A percentile compares a stretch with the other conserved stretches of the same genome.
phyloP scores from a whole-genome alignment of 2,113 vertebrate genomes.

The Hemibagrus wyckioides region DNA sequence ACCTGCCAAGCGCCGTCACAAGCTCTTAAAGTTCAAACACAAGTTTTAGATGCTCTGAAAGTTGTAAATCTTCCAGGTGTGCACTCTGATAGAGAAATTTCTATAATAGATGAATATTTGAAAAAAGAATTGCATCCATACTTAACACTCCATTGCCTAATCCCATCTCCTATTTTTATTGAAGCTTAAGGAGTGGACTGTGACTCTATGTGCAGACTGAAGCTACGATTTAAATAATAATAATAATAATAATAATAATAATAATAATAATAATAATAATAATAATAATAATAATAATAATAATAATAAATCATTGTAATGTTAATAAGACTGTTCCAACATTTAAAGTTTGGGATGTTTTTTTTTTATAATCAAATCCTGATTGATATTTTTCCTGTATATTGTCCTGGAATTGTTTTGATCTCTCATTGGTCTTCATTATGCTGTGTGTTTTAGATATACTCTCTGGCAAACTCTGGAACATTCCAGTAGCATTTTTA shows the following conservation, averaged over 20 bases:
- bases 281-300: neutral
- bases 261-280: too few species aligned
- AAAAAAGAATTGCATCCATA: constrained; percentile 15
- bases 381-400: neutral
- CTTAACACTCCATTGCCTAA: constrained; percentile 30
- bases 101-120: constrained; percentile 17
- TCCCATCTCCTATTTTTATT: neutral
- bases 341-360: neutral
- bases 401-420: neutral
- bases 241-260: too few species aligned
- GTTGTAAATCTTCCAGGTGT: constrained; percentile 24
- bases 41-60: constrained; percentile 36
- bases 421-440: neutral
- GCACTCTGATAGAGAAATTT: constrained; percentile 15
- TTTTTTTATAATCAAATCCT: neutral
- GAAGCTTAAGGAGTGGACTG: neutral
- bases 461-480: neutral
- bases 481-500: neutral
- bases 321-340: too few species aligned
- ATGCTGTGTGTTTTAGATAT: neutral
- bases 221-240: neutral
- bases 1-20: constrained; percentile 23
- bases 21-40: constrained; percentile 33
- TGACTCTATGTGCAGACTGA: neutral
- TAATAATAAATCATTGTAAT: neutral